Evolutionary conservation across 2,113 vertebrate genomes (phyloP).

Genomic region (Crotalus helleri): DNA sequence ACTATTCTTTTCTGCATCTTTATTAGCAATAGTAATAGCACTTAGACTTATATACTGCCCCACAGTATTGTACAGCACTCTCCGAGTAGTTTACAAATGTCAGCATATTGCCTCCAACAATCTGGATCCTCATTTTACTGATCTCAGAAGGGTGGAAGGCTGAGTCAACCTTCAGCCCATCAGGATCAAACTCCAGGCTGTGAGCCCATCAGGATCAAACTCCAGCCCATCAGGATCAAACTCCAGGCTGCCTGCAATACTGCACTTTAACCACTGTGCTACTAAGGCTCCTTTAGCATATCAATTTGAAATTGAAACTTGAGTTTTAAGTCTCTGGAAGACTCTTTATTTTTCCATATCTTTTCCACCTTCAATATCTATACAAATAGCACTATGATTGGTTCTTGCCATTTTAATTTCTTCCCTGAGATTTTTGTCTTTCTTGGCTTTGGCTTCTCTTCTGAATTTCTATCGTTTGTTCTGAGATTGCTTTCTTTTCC

Average conservation of each 20-base stretch:
- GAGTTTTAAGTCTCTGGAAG: neutral
- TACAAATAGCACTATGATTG: neutral
- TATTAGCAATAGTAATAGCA: neutral
- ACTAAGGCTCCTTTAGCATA: neutral
- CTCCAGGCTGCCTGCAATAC: neutral
- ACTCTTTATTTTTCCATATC: neutral
- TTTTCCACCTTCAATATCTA: neutral
- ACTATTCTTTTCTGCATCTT: neutral
- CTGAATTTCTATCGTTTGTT: neutral
- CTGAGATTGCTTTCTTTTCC: neutral
- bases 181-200: neutral
- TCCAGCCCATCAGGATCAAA: neutral
- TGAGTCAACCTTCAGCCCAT: neutral
- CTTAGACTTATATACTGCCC: neutral
- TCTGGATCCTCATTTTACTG: neutral
- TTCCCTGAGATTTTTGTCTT: neutral
- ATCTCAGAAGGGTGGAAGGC: neutral
- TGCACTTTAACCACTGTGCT: neutral
- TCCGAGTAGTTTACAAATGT: neutral
- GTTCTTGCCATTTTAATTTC: neutral
- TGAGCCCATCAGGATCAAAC: neutral
- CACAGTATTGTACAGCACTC: neutral
- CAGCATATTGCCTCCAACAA: neutral
- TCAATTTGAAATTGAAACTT: neutral
- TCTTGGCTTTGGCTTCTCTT: neutral